These are phyloP conservation scores for Triplophysa bombifrons DNA, from an alignment of 2,797 vertebrate genomes.

Conservation along the genomic window DNA sequence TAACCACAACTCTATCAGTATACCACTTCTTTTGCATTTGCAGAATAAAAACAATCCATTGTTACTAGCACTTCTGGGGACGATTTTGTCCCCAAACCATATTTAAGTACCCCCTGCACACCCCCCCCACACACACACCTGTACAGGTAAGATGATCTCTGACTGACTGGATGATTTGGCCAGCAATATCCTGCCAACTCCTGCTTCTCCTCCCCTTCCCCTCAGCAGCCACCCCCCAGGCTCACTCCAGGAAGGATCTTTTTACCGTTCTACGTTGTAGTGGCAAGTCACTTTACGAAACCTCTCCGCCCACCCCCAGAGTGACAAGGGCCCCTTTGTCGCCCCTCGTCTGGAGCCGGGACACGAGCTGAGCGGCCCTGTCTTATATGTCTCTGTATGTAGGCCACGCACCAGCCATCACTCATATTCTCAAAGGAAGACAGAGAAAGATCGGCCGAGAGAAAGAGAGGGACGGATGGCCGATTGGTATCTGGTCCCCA, in stretches of 20 bases:
- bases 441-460: conserved; percentile 7
- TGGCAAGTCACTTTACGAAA: conserved; percentile 76
- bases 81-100: conserved; percentile 55
- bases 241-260: conserved; percentile 79
- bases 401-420: conserved; percentile 44
- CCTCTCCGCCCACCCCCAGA: conserved; percentile 69
- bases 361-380: conserved; percentile 46
- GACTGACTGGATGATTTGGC: conserved; percentile 75
- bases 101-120: conserved; percentile 52
- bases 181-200: conserved; percentile 76
- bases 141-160: conserved; percentile 77
- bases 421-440: conserved; percentile 45
- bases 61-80: not conserved
- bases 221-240: conserved; percentile 74
- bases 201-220: conserved; percentile 66
- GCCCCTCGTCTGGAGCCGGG: conserved; percentile 28
- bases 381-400: conserved; percentile 42
- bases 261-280: conserved; percentile 83
- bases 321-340: conserved; percentile 77
- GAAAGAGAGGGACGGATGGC: conserved; percentile 35
- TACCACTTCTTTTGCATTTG: not conserved
- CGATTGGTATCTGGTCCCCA: conserved; percentile 54
- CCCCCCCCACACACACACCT: conserved; percentile 65
- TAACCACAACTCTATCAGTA: not conserved
- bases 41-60: not conserved